Evolutionary conservation across 1,140 invertebrate species (phyloP).

Genomic region (Pseudomyrmex cubaensis): DNA sequence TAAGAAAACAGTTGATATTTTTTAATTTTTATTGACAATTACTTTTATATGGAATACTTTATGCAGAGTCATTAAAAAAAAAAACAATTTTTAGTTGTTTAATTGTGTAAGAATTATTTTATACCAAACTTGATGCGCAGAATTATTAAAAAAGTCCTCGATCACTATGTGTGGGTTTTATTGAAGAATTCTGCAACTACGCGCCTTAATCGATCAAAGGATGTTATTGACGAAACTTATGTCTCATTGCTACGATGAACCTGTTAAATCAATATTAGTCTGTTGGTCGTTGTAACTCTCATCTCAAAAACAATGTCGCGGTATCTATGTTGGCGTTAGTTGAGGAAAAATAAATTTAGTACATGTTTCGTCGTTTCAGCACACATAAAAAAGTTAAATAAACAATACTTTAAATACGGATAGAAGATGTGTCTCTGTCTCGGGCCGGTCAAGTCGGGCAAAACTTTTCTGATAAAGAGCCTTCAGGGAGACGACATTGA

Average conservation of each 20-base stretch:
- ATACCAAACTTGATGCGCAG: no score
- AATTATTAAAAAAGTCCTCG: no score
- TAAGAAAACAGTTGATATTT: no score
- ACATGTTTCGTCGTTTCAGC: neutral
- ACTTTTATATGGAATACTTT: no score
- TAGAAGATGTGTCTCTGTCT: slow-evolving; percentile 88
- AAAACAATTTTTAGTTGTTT: no score
- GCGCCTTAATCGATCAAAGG: slow-evolving; percentile 9
- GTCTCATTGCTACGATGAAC: neutral
- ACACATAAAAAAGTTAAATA: slow-evolving; percentile 19
- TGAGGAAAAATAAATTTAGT: neutral
- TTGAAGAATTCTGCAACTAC: neutral
- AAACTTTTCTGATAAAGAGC: slow-evolving; percentile 91
- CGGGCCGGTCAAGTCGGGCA: slow-evolving; percentile 91
- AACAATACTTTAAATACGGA: neutral
- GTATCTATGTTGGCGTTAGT: neutral
- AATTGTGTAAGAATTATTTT: no score
- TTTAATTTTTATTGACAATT: no score
- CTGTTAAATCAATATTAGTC: slow-evolving; percentile 49
- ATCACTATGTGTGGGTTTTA: no score
- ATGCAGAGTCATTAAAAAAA: no score
- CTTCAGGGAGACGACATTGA: slow-evolving; percentile 90
- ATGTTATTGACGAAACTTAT: neutral
- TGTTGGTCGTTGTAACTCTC: neutral
- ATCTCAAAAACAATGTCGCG: neutral